Base-by-base conservation (phyloP, 2,113 vertebrate genomes). In the Halichoerus grypus region DNA sequence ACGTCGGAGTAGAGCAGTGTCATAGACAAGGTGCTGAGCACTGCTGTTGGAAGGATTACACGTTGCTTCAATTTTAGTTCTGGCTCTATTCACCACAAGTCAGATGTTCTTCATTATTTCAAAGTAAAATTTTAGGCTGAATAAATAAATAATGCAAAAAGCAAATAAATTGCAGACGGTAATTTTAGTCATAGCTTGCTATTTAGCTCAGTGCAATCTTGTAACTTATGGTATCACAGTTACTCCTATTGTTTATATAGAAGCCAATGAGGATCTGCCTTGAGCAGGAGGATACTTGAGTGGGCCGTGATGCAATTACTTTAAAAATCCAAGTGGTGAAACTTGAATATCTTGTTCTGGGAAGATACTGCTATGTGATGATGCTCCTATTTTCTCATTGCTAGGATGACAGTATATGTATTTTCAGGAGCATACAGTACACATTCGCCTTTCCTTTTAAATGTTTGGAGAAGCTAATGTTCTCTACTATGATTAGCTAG, bases 271-370 rank as follows among this genome's bases (percentile, higher is more conserved):
- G 1, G 21, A 4, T 98, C 96, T 97, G 76, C 82, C 39, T 33
- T 95, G 91, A 96, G 98, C 86, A 88, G 76, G 88, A 85, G 46
- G 80, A 65, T 72, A 14, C 15, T 46, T n/a, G 89, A 97, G n/a
- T 63, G 82, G 42, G 46, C 28, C 90, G 80, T 92, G 83, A 97
- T 86, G 84, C 71, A 89, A 95, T 86, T 85, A 4, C 72, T 36
- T 51, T 67, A 97, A 94, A 97, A 97, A 72, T 95, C 55, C 91
- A 97, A 97, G 79, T 55, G 22, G 74, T 98, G 82, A 97, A 95
- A 97, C 91, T 97, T 93, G 97, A 98, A 77, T 92, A 55, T 28
- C 61, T 71, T 88, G 82, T 91, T 71, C 65, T 93, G 11, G 83
- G 69, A 95, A 97, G 26, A 59, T 84, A 76, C 46, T 24, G 33